Base-by-base conservation (phyloP, 2,113 vertebrate genomes). In the Coptodon bakossiorum region DNA sequence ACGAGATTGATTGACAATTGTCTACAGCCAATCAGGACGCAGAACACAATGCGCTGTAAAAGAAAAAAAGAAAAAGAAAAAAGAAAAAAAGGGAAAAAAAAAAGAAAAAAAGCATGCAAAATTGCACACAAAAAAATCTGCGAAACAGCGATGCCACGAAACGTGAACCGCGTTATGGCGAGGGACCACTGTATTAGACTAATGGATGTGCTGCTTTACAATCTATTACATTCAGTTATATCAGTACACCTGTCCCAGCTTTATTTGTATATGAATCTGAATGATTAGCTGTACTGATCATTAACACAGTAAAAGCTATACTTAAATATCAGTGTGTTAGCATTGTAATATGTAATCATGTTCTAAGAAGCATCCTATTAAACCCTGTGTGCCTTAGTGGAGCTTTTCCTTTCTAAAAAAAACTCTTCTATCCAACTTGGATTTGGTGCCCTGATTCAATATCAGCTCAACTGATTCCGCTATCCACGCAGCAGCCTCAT, bases 131-230 rank as follows among this genome's bases (percentile, higher is more conserved):
- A 9, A 59, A 29, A 29, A 16, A 29, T 31, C 27, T 9, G 56
- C 5, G 2, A 59, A 59, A 59, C 27, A 59, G 56, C 27, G 0
- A 59, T 7, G 56, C 56, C 56, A 31, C 27, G 2, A 59, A 59
- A 59, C 7, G 1, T 1, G 14, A 4, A 59, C 27, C 14, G 0
- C 7, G 7, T 31, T 31, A 59, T 17, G 3, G 27, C 1, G 5
- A 59, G 56, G 27, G 27, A 59, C 56, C 56, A 59, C 27, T 16
- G 36, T 73, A 43, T 71, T 24, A 27, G 22, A 27, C 40, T 17
- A 29, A 3, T 29, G 68, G 24, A 45, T 76, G 24, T 48, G 6
- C 16, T 29, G 40, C 71, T 76, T 45, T 76, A 29, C 43, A 76
- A 48, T 76, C 13, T 29, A 29, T 29, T 50, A 50, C 16, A 76